Evolutionary conservation across 2,888 invertebrate species (phyloP), one percentile per base, ranked within the genome.

Genomic region (Chorisops tibialis): DNA sequence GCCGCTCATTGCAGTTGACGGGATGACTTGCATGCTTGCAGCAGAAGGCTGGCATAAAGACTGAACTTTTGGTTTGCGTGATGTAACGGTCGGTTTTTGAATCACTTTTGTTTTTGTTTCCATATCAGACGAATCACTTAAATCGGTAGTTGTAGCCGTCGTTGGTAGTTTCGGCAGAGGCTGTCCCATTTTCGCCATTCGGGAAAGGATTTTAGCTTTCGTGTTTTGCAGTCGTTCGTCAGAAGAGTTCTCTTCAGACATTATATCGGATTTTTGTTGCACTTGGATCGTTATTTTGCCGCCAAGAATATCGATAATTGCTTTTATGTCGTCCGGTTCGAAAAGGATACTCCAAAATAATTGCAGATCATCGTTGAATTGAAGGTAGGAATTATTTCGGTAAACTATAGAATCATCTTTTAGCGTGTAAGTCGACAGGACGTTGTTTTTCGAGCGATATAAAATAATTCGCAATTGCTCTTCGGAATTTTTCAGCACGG

Each of bases 101-200:
- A 45, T n/a, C 0, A 69, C 62, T 3, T 64, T 70, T 5, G 59
- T 65, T 62, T 68, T 68, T 4, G 68, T 59, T 60, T 80, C 80
- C 0, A 77, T 77, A 67, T 80, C 81, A 50, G 80, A 80, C 1
- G 79, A 80, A 66, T 81, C 81, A 37, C 79, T 79, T 19, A 70
- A 69, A 35, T 74, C 72, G 1, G 74, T 75, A 1, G 74, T 68
- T 3, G 71, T 72, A 5, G n/a, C n/a, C 43, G 56, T 21, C 65
- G 41, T 18, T 1, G 72, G 68, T 45, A 73, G 66, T 65, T 75
- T 78, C 3, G 81, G 79, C n/a, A 81, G 76, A 38, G 70, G 68
- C 63, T 70, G 69, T 0, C 84, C 84, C 79, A 84, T 80, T 77
- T 81, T 82, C 1, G 83, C 82, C 78, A 85, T 82, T 67, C 84